phyloP scores from a whole-genome alignment of 2,113 vertebrate species.

The Etheostoma cragini region DNA sequence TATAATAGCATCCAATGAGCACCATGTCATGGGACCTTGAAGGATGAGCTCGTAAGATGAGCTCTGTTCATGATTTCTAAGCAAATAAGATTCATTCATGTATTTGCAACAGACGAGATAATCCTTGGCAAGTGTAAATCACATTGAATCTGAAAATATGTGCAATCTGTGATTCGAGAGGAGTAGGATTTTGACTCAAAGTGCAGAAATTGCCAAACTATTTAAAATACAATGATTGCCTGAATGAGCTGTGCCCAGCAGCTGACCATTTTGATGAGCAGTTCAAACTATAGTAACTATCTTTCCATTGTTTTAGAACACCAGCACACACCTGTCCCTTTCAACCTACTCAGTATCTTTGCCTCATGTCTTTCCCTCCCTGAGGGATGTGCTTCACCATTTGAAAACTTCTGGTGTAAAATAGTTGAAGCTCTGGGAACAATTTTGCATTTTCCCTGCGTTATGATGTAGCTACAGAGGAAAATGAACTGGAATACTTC shows the following conservation, averaged over 20 bases:
- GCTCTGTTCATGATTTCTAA: not conserved
- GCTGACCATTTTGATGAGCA: not conserved
- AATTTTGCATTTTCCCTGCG: not conserved
- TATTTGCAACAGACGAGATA: not conserved
- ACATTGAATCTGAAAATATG: not conserved
- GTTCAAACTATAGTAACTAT: not conserved
- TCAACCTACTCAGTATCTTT: not conserved
- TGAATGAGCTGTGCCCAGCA: not conserved
- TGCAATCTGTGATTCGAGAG: not conserved
- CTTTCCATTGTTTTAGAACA: not conserved
- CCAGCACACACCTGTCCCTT: slow-evolving; percentile 10
- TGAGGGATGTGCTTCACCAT: not conserved
- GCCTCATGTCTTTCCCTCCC: not conserved
- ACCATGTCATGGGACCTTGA: too few relatives aligned
- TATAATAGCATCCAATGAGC: too few relatives aligned
- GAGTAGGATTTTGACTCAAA: not conserved
- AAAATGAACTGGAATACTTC: slow-evolving; percentile 2
- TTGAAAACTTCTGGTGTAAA: slow-evolving; percentile 7
- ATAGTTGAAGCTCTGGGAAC: not conserved
- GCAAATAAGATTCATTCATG: not conserved
- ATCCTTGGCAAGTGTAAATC: not conserved
- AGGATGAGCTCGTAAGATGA: not conserved
- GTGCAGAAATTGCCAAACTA: not conserved
- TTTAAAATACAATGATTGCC: not conserved
- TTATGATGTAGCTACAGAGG: not conserved